These are phyloP conservation scores for Euura lappo DNA, from an alignment of 1,140 invertebrate genomes.

Conservation along the genomic window DNA sequence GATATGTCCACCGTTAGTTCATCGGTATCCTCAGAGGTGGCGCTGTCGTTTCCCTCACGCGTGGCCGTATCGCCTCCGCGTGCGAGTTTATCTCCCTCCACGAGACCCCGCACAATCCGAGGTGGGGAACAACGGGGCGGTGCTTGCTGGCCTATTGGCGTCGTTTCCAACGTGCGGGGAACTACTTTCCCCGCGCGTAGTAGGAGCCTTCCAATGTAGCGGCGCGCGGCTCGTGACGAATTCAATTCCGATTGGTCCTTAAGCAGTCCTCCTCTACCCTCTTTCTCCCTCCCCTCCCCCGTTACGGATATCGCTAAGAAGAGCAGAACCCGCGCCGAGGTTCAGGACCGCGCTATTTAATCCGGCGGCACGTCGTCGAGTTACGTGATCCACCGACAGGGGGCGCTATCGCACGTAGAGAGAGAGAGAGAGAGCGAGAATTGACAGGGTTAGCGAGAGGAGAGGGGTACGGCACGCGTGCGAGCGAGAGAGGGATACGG, in stretches of 20 bases:
- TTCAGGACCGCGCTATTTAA: slow-evolving; percentile 45
- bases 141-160: slow-evolving; percentile 49
- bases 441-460: slow-evolving; percentile 18
- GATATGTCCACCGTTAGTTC: slow-evolving; percentile 53
- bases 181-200: slow-evolving; percentile 56
- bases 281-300: slow-evolving; percentile 32
- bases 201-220: slow-evolving; percentile 37
- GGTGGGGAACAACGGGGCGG: slow-evolving; percentile 47
- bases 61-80: not conserved
- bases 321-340: not conserved
- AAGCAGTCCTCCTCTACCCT: slow-evolving; percentile 53
- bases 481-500: slow-evolving; percentile 8
- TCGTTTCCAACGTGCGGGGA: slow-evolving; percentile 41
- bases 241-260: slow-evolving; percentile 63
- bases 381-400: slow-evolving; percentile 51
- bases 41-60: slow-evolving; percentile 35
- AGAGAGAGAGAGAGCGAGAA: slow-evolving; percentile 14
- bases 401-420: slow-evolving; percentile 33
- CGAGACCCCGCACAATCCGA: slow-evolving; percentile 12
- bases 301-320: slow-evolving; percentile 1
- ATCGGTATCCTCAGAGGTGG: slow-evolving; percentile 47
- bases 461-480: slow-evolving; percentile 28
- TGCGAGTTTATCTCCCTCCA: not conserved
- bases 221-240: slow-evolving; percentile 57
- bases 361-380: slow-evolving; percentile 55